Base-by-base conservation (phyloP, 2,113 vertebrate genomes). In the Passer domesticus region DNA sequence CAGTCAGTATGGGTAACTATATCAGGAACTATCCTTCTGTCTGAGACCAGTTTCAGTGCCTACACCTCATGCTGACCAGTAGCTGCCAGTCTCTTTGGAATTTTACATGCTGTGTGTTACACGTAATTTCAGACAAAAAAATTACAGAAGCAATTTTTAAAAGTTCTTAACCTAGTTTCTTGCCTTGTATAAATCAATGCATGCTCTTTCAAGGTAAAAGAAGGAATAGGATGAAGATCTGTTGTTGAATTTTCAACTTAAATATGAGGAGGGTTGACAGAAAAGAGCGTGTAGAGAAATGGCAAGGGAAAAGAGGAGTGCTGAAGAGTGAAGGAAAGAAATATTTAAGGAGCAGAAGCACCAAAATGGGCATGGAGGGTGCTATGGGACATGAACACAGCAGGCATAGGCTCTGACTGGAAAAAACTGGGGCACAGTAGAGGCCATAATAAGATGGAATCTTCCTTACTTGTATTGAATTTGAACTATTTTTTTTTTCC, bases 251-350 rank as follows among this genome's bases (percentile, higher is more conserved):
- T 66, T 70, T 78, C 2, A 2, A 13, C 15, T 23, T 60, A 47
- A 56, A 4, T 35, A 19, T 0, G 0, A 75, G 23, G 47, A 82
- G 9, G 11, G 6, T 35, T 73, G 22, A 47, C 0, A 6, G 44
- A 64, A 72, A 70, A 86, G 27, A 28, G 2, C 5, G 7, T 8
- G 13, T 16, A 53, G 62, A 55, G 39, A 69, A 89, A 89, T 30
- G 6, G 3, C 37, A 49, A 56, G 20, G 33, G 5, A 43, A 58
- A 43, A 37, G 9, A 66, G 33, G 33, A 66, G 2, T 30, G 13
- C 23, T 90, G 47, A 47, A 62, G 35, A 47, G 43, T 22, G 10
- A 87, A 87, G 39, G 15, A 50, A 86, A 49, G 64, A 86, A 77
- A 80, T 3, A 15, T 10, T 13, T 46, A 62, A 67, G 43, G 39